phyloP scores from a whole-genome alignment of 2,797 vertebrate genomes.

The Zenarchopterus dispar region DNA sequence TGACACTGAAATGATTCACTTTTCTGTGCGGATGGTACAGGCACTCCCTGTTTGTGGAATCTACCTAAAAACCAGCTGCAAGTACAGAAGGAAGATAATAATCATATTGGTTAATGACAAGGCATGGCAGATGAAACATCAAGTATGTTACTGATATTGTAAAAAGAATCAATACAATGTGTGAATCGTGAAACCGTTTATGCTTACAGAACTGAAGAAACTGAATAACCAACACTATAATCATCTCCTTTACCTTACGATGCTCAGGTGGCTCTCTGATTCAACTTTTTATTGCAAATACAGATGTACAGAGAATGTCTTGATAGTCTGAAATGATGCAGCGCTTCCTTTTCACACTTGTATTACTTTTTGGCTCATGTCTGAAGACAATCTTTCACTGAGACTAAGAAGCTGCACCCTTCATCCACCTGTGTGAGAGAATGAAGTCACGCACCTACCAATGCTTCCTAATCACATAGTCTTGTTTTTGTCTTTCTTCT shows the following conservation, averaged over 20 bases:
- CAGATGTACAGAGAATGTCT: conserved; percentile 9
- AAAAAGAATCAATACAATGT: not conserved
- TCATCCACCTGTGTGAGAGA: conserved; percentile 30
- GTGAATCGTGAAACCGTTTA: too few relatives aligned
- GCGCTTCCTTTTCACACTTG: conserved; percentile 60
- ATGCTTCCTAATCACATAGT: not conserved
- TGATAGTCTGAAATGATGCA: conserved; percentile 4
- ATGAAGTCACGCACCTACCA: not conserved
- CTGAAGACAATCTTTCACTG: conserved; percentile 25
- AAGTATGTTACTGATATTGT: not conserved
- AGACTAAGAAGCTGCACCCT: conserved; percentile 44
- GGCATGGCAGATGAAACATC: conserved; percentile 41
- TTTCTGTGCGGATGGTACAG: not conserved
- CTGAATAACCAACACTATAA: not conserved
- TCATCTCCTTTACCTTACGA: not conserved
- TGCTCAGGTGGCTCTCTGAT: conserved; percentile 4
- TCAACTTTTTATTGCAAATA: not conserved
- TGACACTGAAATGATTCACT: not conserved
- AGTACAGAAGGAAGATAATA: conserved; percentile 25
- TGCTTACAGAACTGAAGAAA: too few relatives aligned
- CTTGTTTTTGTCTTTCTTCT: conserved; percentile 20
- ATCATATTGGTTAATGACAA: conserved; percentile 54
- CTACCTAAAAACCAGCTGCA: conserved; percentile 1
- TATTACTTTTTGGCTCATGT: not conserved
- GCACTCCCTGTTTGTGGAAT: not conserved